These are phyloP conservation scores for Chitala chitala DNA, from an alignment of 2,113 vertebrate genomes.

Conservation along the genomic window DNA sequence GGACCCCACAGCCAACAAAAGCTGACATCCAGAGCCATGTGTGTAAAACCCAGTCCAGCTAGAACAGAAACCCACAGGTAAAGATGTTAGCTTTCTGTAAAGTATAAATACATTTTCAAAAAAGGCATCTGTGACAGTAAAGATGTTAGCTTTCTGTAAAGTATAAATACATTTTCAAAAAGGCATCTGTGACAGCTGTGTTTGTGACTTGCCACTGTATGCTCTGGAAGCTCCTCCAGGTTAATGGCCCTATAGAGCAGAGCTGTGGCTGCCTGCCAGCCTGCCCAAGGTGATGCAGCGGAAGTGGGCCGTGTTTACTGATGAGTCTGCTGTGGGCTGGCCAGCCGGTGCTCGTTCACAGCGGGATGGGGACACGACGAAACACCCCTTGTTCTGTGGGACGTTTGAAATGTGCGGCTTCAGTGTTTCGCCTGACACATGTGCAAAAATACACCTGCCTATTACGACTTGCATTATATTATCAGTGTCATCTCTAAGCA, in stretches of 20 bases:
- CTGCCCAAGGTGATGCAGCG: slow-evolving; percentile 13
- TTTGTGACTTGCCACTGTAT: no score
- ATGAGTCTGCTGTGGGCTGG: slow-evolving; percentile 18
- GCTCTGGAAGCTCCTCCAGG: neutral
- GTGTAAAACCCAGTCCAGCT: no score
- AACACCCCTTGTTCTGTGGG: slow-evolving; percentile 12
- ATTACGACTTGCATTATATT: neutral
- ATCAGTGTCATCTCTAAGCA: no score
- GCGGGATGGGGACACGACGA: neutral
- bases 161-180: no score
- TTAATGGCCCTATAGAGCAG: slow-evolving; percentile 1
- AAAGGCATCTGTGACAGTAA: no score
- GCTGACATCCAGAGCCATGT: neutral
- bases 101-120: no score
- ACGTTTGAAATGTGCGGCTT: neutral
- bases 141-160: no score
- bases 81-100: no score
- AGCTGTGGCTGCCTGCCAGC: slow-evolving; percentile 21
- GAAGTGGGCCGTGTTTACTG: slow-evolving; percentile 9
- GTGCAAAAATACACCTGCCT: neutral
- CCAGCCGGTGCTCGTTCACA: slow-evolving; percentile 1
- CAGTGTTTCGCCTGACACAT: neutral
- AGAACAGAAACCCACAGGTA: no score
- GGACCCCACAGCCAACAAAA: neutral
- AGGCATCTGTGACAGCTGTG: no score